phyloP scores from a whole-genome alignment of 2,797 vertebrate genomes.

The Alca torda region DNA sequence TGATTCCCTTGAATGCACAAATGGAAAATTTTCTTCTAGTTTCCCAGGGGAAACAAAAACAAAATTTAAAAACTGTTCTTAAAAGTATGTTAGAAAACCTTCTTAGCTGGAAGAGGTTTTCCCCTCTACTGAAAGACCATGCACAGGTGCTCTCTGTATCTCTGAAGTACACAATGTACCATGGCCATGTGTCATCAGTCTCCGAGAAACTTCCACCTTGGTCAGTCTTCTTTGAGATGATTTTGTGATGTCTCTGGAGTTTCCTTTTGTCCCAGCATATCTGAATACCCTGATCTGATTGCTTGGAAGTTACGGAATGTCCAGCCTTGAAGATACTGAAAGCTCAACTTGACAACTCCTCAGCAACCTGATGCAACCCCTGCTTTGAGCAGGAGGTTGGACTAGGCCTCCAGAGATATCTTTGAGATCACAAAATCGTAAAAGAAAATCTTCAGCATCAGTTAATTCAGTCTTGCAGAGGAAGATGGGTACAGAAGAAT shows the following conservation, averaged over 20 bases:
- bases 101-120: neutral
- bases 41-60: neutral
- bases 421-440: neutral
- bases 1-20: neutral
- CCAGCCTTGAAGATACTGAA: neutral
- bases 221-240: neutral
- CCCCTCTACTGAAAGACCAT: neutral
- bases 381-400: neutral
- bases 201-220: constrained; percentile 20
- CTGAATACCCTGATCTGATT: neutral
- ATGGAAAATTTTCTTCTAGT: neutral
- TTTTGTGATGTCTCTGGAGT: neutral
- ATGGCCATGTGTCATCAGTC: neutral
- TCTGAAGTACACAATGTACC: neutral
- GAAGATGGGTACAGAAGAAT: neutral
- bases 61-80: neutral
- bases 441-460: neutral
- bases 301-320: neutral
- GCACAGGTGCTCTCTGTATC: neutral
- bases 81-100: neutral
- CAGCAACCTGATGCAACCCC: neutral
- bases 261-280: neutral
- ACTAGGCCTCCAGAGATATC: neutral
- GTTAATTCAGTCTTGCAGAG: neutral
- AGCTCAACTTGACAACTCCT: neutral